Base-by-base conservation (phyloP, 2,888 invertebrate species). In the Mythimna pallens region DNA sequence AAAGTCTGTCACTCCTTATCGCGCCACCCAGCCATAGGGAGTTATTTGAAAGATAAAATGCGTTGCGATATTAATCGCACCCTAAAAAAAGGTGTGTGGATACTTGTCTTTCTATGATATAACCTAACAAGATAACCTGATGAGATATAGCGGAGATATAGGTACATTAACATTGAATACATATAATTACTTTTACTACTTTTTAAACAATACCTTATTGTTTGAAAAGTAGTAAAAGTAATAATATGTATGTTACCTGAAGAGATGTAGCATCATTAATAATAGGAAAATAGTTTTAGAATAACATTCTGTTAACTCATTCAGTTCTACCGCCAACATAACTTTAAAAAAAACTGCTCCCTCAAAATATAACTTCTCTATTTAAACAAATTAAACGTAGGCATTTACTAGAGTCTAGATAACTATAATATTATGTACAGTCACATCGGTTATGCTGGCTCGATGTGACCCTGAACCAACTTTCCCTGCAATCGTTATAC, bases 391-490 rank as follows among this genome's bases (percentile, higher is more conserved):
- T 9, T 22, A 52, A 58, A 20, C 57, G 9, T 17, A 57, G 40
- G 17, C 12, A 43, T 22, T 52, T 36, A 54, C 36, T 25, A 68
- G 4, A 73, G 36, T 52, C 79, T 73, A 73, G 55, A 73, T 65
- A 65, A 47, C 40, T 66, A 55, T 47, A 43, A 47, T n/a, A 22
- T 12, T 63, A 59, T 22, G 25, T 52, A 58, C 65, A 65, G 34
- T 58, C 40, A 75, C 75, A 81, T 64, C 40, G 54, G 67, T 61
- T 71, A 58, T 70, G 22, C 55, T 55, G 54, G 47, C 58, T 68
- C 58, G 43, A 65, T 34, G 57, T 74, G 77, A 77, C 84, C 84
- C 77, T 82, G 82, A 81, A 81, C 77, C 58, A 70, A 82, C 84
- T 82, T 82, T 82, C 84, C 70, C 84, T 43, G 58, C 69, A 67